phyloP scores from a whole-genome alignment of 2,113 vertebrate genomes.

The Grallaria varia region DNA sequence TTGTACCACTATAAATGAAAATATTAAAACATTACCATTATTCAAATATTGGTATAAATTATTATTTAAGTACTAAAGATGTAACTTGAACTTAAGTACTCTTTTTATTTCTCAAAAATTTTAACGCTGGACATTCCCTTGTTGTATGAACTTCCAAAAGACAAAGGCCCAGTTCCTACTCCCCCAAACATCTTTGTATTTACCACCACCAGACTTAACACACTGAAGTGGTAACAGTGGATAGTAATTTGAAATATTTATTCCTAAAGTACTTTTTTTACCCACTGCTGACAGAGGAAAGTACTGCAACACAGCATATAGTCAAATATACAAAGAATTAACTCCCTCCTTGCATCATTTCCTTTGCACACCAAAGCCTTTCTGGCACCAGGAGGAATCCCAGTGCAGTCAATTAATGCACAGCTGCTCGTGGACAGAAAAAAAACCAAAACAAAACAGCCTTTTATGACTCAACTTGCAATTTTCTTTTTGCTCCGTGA shows the following conservation, averaged over 20 bases:
- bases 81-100: background rate
- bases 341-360: background rate
- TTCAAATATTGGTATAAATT: background rate
- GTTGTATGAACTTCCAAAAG: background rate
- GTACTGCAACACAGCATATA: background rate
- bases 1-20: background rate
- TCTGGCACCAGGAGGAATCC: background rate
- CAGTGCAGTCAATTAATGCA: slow-evolving; percentile 33
- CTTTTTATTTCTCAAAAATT: background rate
- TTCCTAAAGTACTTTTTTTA: background rate
- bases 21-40: background rate
- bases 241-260: background rate
- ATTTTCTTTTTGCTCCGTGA: background rate
- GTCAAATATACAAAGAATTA: background rate
- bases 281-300: background rate
- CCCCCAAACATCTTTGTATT: background rate
- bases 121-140: background rate
- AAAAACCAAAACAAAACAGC: background rate
- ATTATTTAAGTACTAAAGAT: background rate
- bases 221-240: background rate
- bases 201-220: background rate
- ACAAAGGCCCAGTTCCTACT: background rate
- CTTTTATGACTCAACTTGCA: background rate
- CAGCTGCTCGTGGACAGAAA: background rate
- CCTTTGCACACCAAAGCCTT: background rate